Conservation (phyloP, 2,113 vertebrate genomes). For the Actenoides hombroni region DNA sequence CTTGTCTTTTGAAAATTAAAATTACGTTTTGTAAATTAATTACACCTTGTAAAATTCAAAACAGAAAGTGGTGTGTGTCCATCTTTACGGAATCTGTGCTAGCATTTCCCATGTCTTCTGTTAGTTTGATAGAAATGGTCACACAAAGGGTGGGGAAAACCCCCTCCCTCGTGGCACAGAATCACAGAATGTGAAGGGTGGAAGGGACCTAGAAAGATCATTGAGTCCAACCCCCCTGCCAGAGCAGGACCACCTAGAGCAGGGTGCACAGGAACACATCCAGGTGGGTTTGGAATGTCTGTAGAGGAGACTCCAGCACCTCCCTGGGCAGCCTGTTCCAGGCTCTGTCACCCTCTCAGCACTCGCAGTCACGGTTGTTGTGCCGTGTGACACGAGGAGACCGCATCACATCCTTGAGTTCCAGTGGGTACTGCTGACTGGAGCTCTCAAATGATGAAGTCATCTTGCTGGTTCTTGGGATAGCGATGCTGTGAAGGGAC, state of each 20-base stretch:
- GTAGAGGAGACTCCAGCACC: no score
- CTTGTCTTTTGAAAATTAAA: background rate
- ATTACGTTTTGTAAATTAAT: background rate
- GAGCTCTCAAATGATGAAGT: background rate
- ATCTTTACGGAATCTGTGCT: background rate
- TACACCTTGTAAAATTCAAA: background rate
- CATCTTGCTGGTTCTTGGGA: background rate
- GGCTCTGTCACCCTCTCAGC: no score
- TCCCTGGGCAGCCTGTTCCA: no score
- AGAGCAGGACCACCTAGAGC: no score
- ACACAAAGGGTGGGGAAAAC: background rate
- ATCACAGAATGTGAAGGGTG: no score
- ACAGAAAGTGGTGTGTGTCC: background rate
- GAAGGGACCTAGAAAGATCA: no score
- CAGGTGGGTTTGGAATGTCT: no score
- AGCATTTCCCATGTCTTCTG: background rate
- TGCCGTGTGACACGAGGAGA: background rate
- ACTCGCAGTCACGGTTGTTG: no score
- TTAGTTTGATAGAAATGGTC: background rate
- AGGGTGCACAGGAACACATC: no score
- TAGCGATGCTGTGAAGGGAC: background rate
- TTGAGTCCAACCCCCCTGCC: no score
- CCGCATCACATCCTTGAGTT: background rate
- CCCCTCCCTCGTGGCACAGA: background rate
- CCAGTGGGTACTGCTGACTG: no score